A percentile compares a stretch with the other conserved stretches of the same genome.
Conservation (phyloP, 2,113 vertebrate genomes). For the Panthera uncia region DNA sequence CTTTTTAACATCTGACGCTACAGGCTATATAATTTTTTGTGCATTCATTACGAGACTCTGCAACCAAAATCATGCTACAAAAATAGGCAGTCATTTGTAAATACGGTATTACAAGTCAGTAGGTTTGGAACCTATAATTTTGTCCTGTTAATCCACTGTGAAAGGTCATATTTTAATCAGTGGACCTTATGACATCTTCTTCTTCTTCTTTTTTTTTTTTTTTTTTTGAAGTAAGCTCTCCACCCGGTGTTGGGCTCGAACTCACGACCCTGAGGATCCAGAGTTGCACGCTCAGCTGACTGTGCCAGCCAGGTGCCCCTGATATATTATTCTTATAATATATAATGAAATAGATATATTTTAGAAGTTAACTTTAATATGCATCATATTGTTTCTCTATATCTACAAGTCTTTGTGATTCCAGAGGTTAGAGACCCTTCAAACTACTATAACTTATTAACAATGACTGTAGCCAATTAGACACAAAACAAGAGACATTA, state of each 20-base stretch:
- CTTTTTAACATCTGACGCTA: slow-evolving; percentile 45
- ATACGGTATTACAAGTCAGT: neutral
- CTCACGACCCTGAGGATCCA: neutral
- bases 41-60: slow-evolving; percentile 53
- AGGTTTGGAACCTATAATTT: slow-evolving; percentile 33
- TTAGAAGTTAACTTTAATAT: slow-evolving; percentile 81
- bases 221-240: neutral
- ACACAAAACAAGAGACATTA: slow-evolving; percentile 80
- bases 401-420: slow-evolving; percentile 78
- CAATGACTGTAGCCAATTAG: slow-evolving; percentile 88
- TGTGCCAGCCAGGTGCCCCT: neutral
- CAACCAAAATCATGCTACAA: slow-evolving; percentile 59
- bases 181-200: slow-evolving; percentile 4
- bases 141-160: slow-evolving; percentile 48
- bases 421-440: slow-evolving; percentile 83
- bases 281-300: neutral
- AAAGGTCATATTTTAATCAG: slow-evolving; percentile 63
- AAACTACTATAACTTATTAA: slow-evolving; percentile 83
- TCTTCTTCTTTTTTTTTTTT: neutral
- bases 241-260: neutral
- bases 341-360: slow-evolving; percentile 68
- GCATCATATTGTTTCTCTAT: slow-evolving; percentile 80
- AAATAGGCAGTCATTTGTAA: slow-evolving; percentile 31
- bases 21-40: slow-evolving; percentile 51
- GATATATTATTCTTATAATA: slow-evolving; percentile 72